Percentiles rank a stretch among this genome's conserved stretches.
phyloP scores from a whole-genome alignment of 2,888 invertebrate species.

The Sphaerophoria rueppellii region DNA sequence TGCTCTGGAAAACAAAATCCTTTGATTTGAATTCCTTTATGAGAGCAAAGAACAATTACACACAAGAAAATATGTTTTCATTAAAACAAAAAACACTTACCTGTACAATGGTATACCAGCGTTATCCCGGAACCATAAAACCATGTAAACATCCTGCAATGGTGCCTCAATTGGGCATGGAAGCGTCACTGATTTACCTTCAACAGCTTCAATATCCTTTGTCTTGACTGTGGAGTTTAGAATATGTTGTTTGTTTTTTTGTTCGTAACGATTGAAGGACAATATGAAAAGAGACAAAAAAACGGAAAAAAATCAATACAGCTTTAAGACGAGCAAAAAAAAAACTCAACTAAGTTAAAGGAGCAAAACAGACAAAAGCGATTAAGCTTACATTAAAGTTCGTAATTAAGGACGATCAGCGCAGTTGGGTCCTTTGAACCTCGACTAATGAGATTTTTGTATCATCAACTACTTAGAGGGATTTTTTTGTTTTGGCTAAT shows the following conservation, averaged over 20 bases:
- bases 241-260: constrained; percentile 3
- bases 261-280: constrained; percentile 38
- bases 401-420: constrained; percentile 51
- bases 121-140: constrained; percentile 95
- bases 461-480: background rate
- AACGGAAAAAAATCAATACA: constrained; percentile 32
- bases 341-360: constrained; percentile 24
- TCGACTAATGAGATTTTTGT: constrained; percentile 46
- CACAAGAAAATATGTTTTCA: background rate
- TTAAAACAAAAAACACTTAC: constrained; percentile 82
- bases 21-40: constrained; percentile 8
- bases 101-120: constrained; percentile 94
- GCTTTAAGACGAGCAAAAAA: constrained; percentile 7
- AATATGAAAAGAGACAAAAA: constrained; percentile 55
- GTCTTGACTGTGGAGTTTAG: constrained; percentile 84
- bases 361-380: constrained; percentile 16
- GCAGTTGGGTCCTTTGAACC: constrained; percentile 2
- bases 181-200: constrained; percentile 93
- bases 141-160: constrained; percentile 94
- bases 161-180: constrained; percentile 93
- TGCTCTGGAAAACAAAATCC: background rate
- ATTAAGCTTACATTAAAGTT: constrained; percentile 44
- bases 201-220: constrained; percentile 92
- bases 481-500: constrained; percentile 14
- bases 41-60: constrained; percentile 12